Conservation (phyloP, 2,888 invertebrate genomes). For the Hypolimnas misippus region DNA sequence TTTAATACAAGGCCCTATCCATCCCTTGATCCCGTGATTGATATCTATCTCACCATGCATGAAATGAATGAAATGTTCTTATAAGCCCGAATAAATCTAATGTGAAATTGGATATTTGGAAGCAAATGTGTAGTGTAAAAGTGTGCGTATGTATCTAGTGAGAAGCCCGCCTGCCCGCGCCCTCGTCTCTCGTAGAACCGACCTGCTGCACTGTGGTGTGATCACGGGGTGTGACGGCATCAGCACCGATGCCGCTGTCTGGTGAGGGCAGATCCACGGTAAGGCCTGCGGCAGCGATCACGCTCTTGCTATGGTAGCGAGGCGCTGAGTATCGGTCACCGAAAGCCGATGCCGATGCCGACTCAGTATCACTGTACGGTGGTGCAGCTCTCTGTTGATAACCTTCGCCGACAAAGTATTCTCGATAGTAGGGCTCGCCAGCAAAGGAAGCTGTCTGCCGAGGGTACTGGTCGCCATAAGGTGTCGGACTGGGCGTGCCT, state of each 20-base stretch:
- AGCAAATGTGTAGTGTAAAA: conserved; percentile 46
- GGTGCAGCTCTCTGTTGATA: conserved; percentile 85
- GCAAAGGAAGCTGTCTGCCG: conserved; percentile 85
- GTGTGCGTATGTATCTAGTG: conserved; percentile 47
- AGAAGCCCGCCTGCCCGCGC: conserved; percentile 76
- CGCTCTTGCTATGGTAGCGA: conserved; percentile 89
- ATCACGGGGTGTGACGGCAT: conserved; percentile 95
- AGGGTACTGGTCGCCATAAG: conserved; percentile 81
- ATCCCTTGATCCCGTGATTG: conserved; percentile 4
- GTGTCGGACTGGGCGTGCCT: conserved; percentile 87
- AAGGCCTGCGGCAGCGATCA: conserved; percentile 90
- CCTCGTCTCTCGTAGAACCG: conserved; percentile 70
- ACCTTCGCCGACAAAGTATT: conserved; percentile 88
- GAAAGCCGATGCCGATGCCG: conserved; percentile 86
- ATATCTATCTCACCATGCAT: conserved; percentile 7
- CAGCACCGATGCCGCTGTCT: conserved; percentile 97
- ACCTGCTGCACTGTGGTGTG: conserved; percentile 96
- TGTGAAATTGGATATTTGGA: conserved; percentile 25
- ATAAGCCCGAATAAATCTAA: conserved; percentile 19
- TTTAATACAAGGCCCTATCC: not conserved
- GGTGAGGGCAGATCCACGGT: conserved; percentile 97
- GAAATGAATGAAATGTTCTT: conserved; percentile 15
- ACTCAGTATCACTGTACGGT: conserved; percentile 82
- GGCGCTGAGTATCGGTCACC: conserved; percentile 88
- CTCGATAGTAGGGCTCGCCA: conserved; percentile 91